Conservation (phyloP, 2,888 invertebrate genomes). For the Coelinius sp. region DNA sequence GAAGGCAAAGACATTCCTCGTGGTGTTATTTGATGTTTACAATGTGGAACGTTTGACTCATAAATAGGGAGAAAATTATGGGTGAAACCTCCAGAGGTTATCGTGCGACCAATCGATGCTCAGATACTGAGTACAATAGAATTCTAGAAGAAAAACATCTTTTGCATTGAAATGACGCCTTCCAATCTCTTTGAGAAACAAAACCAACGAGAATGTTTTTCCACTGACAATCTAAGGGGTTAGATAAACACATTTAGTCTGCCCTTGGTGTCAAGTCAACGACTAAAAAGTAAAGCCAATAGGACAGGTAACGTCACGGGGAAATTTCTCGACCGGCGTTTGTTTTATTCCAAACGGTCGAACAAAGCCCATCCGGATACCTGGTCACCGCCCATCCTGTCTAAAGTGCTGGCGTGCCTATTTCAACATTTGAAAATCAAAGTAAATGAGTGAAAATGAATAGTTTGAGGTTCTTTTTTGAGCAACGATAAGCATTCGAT, state of each 20-base stretch:
- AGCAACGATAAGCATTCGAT: neutral
- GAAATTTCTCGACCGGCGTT: neutral
- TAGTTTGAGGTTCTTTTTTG: neutral
- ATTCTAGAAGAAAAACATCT: neutral
- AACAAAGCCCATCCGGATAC: constrained; percentile 33
- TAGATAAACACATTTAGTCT: constrained; percentile 4
- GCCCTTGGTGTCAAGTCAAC: neutral
- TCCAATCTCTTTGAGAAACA: constrained; percentile 1
- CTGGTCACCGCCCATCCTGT: constrained; percentile 40
- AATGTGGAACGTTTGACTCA: neutral
- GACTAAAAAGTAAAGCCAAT: neutral
- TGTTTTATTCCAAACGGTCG: neutral
- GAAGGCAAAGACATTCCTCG: neutral
- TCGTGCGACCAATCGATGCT: constrained; percentile 29
- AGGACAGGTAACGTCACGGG: neutral
- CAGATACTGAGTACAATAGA: neutral
- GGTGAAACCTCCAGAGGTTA: constrained; percentile 37
- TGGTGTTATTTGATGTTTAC: neutral
- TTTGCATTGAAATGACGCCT: neutral
- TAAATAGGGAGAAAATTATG: constrained; percentile 20
- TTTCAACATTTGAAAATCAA: constrained; percentile 7
- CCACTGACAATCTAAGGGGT: neutral
- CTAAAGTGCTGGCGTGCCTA: constrained; percentile 21
- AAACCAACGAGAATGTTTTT: constrained; percentile 6
- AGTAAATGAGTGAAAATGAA: neutral